phyloP scores from a whole-genome alignment of 2,797 vertebrate species.

The Cyprinella venusta region DNA sequence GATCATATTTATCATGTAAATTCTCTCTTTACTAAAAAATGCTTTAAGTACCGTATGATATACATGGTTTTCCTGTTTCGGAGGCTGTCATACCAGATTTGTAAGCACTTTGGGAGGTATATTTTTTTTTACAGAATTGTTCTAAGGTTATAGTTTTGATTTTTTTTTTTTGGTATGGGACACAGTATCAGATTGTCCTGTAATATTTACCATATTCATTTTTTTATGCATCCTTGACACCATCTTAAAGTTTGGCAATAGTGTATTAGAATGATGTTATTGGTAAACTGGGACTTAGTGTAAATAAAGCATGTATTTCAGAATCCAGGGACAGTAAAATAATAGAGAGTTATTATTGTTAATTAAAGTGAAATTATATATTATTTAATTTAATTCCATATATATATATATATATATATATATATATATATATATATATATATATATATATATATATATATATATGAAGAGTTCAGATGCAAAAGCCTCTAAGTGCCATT shows the following conservation, averaged over 20 bases:
- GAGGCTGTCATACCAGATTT: neutral
- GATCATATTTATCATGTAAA: neutral
- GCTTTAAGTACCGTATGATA: neutral
- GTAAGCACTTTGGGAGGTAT: no score
- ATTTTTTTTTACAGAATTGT: neutral
- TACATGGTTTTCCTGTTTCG: neutral
- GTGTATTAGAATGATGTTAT: neutral
- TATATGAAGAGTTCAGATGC: no score
- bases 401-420: no score
- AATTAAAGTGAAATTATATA: no score
- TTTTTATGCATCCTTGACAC: neutral
- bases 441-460: no score
- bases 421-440: no score
- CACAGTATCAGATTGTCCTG: neutral
- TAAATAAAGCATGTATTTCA: neutral
- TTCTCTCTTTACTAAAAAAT: neutral
- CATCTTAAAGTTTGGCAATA: neutral
- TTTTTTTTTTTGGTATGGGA: neutral
- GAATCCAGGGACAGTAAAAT: neutral
- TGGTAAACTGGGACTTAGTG: neutral
- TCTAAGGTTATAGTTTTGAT: neutral
- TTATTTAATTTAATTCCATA: no score
- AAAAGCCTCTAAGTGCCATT: no score
- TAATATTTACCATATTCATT: neutral
- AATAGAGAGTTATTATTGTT: no score